Conservation (phyloP, 37 sponge, comb jelly and placozoan species). For the Tethya wilhelma region DNA sequence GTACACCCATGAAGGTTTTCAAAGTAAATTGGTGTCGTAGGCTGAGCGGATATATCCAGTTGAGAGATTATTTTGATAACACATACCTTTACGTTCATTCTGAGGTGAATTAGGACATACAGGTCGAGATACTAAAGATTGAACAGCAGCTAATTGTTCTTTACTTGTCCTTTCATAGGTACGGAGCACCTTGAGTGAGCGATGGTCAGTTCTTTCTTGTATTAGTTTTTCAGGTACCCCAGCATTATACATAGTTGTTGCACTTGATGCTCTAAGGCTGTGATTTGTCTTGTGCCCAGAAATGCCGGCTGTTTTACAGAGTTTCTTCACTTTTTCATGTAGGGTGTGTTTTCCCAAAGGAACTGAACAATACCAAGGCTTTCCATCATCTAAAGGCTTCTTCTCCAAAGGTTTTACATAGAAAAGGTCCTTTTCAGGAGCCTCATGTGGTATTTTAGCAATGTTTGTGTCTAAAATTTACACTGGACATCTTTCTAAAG, state of each 20-base stretch:
- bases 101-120: too few relatives aligned
- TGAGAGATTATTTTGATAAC: too few relatives aligned
- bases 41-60: too few relatives aligned
- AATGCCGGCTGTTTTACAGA: background rate
- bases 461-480: slow-evolving; percentile 6
- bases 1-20: background rate
- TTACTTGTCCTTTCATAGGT: background rate
- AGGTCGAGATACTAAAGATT: background rate
- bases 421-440: background rate
- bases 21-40: background rate
- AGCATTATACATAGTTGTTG: background rate
- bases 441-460: background rate
- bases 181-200: background rate
- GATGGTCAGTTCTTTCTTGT: slow-evolving; percentile 5
- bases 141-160: background rate
- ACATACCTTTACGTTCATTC: too few relatives aligned
- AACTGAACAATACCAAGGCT: background rate
- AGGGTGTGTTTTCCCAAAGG: background rate
- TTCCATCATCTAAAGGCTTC: background rate
- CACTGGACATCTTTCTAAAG: background rate
- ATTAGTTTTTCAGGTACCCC: background rate
- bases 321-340: background rate
- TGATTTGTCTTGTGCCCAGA: background rate
- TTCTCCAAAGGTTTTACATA: background rate
- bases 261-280: slow-evolving; percentile 5